Base-by-base conservation (phyloP, 2,113 vertebrate species). In the Hippocampus guttulatus region DNA sequence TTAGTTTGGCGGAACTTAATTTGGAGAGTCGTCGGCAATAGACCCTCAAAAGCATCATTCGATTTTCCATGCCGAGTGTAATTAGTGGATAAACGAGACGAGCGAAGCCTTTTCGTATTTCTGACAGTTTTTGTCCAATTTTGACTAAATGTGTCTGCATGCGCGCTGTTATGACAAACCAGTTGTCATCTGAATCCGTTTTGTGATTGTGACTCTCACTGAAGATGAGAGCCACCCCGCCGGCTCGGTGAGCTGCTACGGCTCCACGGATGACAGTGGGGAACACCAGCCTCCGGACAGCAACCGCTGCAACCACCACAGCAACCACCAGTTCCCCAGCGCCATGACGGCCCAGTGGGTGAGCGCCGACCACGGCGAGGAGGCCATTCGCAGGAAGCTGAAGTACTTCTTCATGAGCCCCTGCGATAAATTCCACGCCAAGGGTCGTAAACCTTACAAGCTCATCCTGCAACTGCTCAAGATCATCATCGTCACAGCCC, bases 321-420 rank as follows among this genome's bases (percentile, higher is more conserved):
- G 6, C 64, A 77, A 83, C 76, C 69, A 78, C 57, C 68, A 5
- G 18, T 66, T 71, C 9, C 77, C 84, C 41, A 25, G 80, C 0
- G 0, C 68, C 0, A 0, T 30, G 0, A 61, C 72, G 0, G 78
- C 64, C 3, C 76, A 71, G n/a, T 92, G 90, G 87, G 68, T 83
- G 40, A 63, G 64, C 1, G 74, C 85, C 18, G 91, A 93, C 14
- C 89, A 64, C 7, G 90, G 94, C 75, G 95, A 96, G 69, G 94
- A 95, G 33, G 93, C 90, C 33, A 89, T 97, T 21, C 90, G 95
- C 21, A 91, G 95, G 68, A 93, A 95, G 49, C 85, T 96, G 61
- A 98, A 98, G 57, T 98, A 96, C 72, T 98, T 95, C 85, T 98
- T 96, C 75, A 96, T 98, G 96, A 98, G 95, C 21, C 96, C 96